Evolutionary conservation across 2,113 vertebrate species (phyloP), one percentile per base, ranked within the genome.

Genomic region (Petroica traversi): DNA sequence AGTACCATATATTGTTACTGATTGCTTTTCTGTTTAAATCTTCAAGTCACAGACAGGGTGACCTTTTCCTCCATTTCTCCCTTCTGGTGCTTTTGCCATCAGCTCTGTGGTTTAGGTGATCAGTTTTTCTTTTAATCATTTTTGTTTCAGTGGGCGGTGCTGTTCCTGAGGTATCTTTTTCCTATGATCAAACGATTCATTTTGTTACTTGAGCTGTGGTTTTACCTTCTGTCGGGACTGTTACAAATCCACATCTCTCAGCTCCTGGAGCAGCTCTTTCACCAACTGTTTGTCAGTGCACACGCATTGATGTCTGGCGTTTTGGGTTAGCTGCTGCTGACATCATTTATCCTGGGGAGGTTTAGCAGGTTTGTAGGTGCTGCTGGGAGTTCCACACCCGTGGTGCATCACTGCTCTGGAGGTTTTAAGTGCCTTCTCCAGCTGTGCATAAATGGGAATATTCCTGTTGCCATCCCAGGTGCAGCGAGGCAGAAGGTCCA

Each of bases 291-390:
- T 82, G 69, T 54, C 54, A 36, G 55, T 28, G 36, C 57, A 4
- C n/a, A 62, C 73, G 22, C 73, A 85, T 79, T 75, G 79, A 84
- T 83, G 55, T 57, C n/a, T 59, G 66, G 58, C 4, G 2, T 51
- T 86, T 41, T 61, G 55, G 41, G 48, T 33, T 12, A 25, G 29
- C 49, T 93, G 55, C 61, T 92, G 24, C 69, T 89, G 91, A 93
- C 84, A 36, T 91, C 5, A 25, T 64, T 93, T 80, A 26, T 41
- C 85, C 36, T 14, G 43, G 92, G 82, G 78, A 49, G 68, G 54
- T 55, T 72, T 38, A 59, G 28, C 40, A 75, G 61, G 75, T 55
- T 78, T 93, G 85, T 63, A 23, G 41, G 68, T 51, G 89, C 62
- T 89, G 58, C 40, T 74, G 19, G 5, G 26, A 67, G 71, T 31